phyloP scores from a whole-genome alignment of 1,140 invertebrate species.

The Penaeus vannamei region DNA sequence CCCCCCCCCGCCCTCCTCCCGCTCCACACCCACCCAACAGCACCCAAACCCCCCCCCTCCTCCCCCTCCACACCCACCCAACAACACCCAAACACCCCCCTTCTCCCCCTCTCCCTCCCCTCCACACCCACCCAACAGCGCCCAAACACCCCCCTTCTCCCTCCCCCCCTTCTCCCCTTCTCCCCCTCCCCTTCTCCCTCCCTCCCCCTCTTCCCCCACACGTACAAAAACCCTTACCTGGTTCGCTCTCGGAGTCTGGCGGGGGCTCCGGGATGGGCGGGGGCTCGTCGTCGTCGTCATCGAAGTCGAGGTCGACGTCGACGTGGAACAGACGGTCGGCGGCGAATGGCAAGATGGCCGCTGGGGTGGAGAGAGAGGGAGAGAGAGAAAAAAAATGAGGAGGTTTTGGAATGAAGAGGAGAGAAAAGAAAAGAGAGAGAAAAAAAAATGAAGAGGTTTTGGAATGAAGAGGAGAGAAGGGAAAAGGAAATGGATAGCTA shows the following conservation, averaged over 20 bases:
- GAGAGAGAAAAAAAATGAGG: neutral
- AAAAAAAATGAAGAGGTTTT: too few species aligned
- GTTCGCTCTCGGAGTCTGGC: slow-evolving; percentile 21
- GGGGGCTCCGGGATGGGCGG: slow-evolving; percentile 28
- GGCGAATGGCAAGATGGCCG: slow-evolving; percentile 10
- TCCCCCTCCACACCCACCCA: neutral
- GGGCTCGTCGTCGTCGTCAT: slow-evolving; percentile 17
- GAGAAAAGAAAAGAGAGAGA: too few species aligned
- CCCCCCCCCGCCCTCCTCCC: too few species aligned
- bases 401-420: too few species aligned
- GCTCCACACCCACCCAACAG: too few species aligned
- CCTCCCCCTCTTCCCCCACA: neutral
- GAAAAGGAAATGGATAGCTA: too few species aligned
- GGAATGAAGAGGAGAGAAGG: too few species aligned
- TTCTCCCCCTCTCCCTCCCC: neutral
- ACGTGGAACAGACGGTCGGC: slow-evolving; percentile 26
- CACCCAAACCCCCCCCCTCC: too few species aligned
- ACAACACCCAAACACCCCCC: neutral
- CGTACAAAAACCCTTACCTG: neutral
- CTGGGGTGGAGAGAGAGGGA: neutral
- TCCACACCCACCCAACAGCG: neutral
- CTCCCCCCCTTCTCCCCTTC: neutral
- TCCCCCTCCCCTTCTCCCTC: neutral
- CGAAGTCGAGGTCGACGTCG: slow-evolving; percentile 17
- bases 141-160: neutral